phyloP scores from a whole-genome alignment of 2,797 vertebrate species.

The Coregonus ussuriensis region DNA sequence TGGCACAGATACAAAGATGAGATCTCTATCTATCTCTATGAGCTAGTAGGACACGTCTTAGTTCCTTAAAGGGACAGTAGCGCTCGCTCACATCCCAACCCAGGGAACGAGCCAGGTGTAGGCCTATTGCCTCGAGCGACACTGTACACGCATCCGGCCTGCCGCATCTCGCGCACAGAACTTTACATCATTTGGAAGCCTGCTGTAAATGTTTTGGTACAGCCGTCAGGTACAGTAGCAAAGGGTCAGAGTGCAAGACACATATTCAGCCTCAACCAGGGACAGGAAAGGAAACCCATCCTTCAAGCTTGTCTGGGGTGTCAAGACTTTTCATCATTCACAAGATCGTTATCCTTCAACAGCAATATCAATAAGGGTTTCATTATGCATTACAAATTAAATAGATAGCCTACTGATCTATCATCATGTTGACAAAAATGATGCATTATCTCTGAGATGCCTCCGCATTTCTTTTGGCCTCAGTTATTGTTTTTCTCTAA shows the following conservation, averaged over 20 bases:
- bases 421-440: background rate
- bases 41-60: constrained; percentile 68
- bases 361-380: background rate
- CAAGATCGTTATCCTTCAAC: background rate
- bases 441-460: background rate
- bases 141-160: constrained; percentile 6
- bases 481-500: background rate
- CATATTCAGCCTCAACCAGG: background rate
- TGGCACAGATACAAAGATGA: too few relatives aligned
- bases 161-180: constrained; percentile 18
- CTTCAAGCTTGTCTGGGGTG: background rate
- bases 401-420: background rate
- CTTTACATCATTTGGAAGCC: background rate
- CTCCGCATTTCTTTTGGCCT: background rate
- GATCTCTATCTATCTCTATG: too few relatives aligned
- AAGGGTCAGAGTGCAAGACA: background rate
- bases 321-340: background rate
- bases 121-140: constrained; percentile 40
- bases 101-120: constrained; percentile 56
- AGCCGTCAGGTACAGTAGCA: background rate
- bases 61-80: constrained; percentile 64
- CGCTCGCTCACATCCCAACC: constrained; percentile 40
- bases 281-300: background rate
- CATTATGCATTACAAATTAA: background rate
- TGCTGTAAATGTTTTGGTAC: background rate